These are phyloP conservation scores for Parazoanthus atlanticus DNA, from an alignment of 92 coral and sea anemone genomes.

Conservation along the genomic window DNA sequence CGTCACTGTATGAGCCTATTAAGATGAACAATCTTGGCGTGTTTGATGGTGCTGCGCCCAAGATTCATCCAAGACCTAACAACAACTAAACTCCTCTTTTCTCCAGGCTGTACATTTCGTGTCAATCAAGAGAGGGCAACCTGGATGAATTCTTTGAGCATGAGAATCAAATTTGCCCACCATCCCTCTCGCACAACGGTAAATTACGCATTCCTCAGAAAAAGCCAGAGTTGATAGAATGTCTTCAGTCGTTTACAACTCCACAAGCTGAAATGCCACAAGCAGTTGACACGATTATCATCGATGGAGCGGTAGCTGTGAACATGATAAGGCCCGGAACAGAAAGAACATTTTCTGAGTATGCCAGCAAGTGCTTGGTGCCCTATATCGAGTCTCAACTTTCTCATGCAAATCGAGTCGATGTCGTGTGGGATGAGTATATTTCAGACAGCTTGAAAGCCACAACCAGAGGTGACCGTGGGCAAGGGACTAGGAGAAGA, in stretches of 20 bases:
- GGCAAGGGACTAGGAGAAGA: conserved; percentile 50
- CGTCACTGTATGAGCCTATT: conserved; percentile 58
- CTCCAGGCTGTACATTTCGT: conserved; percentile 62
- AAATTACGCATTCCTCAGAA: conserved; percentile 31
- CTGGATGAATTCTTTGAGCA: conserved; percentile 56
- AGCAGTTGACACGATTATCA: conserved; percentile 33
- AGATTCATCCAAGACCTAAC: conserved; percentile 29
- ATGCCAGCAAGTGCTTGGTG: conserved; percentile 55
- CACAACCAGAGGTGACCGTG: conserved; percentile 50
- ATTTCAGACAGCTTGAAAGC: conserved; percentile 58
- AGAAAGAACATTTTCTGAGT: conserved; percentile 34
- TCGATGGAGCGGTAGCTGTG: conserved; percentile 35
- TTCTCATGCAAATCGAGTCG: conserved; percentile 55
- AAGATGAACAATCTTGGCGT: conserved; percentile 63
- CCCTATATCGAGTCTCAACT: conserved; percentile 66
- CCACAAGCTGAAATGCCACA: conserved; percentile 32
- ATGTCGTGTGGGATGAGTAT: conserved; percentile 77
- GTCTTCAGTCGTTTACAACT: conserved; percentile 17
- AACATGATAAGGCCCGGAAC: conserved; percentile 26
- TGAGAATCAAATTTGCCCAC: conserved; percentile 60
- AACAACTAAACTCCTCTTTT: conserved; percentile 46
- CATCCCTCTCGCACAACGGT: conserved; percentile 52
- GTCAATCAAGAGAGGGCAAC: conserved; percentile 62
- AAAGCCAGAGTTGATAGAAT: conserved; percentile 38
- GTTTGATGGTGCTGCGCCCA: conserved; percentile 36